Base-by-base conservation (phyloP, 2,888 invertebrate species). In the Hypercompe scribonia region DNA sequence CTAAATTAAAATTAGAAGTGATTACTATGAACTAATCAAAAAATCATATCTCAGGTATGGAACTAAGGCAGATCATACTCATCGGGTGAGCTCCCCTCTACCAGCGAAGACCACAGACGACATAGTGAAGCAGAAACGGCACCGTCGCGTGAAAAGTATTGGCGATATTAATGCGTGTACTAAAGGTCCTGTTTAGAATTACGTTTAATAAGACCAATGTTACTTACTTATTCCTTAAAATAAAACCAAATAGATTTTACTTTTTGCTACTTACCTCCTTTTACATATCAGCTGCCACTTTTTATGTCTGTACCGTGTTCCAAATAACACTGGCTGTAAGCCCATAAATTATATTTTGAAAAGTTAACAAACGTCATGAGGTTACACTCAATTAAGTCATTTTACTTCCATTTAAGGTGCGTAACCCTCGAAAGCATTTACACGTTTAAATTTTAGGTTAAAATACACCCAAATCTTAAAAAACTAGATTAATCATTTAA, bases 81-180 rank as follows among this genome's bases (percentile, higher is more conserved):
- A 96, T 86, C 87, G 95, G 80, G 95, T 95, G 78, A 96, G 94
- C 87, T 95, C 96, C 0, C 95, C 96, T 0, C 87, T 96, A 7
- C 96, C 96, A 34, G 93, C 93, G 0, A 94, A 96, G 83, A 92
- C 96, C 1, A 87, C 92, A 34, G 96, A 95, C 69, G 96, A 96
- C 24, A 86, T 90, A 10, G 83, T 95, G 42, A 95, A 94, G 79
- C 96, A 96, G 82, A 96, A 96, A 81, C 93, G 96, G 68, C 97
- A 97, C 83, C 93, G 97, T 31, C 95, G 97, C 24, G 97, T 97
- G 54, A 97, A 97, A 86, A 97, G 97, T 86, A 97, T 97, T 82
- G 97, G 97, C 5, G 97, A 97, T 90, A 97, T 97, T 85, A 97
- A 97, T 88, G 96, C 96, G 28, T 93, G 93, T 74, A 93, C 92